Base-by-base conservation (phyloP, 2,113 vertebrate species). In the Dendrocopos noguchii region DNA sequence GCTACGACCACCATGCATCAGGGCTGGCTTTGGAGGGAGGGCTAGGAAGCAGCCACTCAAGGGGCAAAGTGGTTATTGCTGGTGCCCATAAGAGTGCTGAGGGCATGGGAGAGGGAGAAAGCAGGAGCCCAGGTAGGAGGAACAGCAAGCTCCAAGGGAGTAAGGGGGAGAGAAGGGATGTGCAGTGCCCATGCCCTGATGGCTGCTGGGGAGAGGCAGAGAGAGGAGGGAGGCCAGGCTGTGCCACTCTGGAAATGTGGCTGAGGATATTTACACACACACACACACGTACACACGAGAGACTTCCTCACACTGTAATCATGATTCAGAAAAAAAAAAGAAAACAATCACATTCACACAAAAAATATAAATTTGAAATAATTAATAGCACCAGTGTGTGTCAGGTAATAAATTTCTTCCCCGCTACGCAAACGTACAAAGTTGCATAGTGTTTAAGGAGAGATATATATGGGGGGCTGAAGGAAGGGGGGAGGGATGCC, bases 311-410 rank as follows among this genome's bases (percentile, higher is more conserved):
- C 97, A 98, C 98, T 98, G 98, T 97, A 97, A 95, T 97, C 97
- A 98, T 97, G 97, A 98, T 98, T 94, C 97, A 97, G 98, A 97
- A 87, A 59, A 34, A 21, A 97, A 88, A 34, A 53, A 17, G 6
- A 29, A 61, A 47, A 42, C 98, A 98, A 98, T 98, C 96, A 98
- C 98, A 99, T 99, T 99, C 99, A 99, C 99, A 99, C 98, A 99
- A 99, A 99, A 93, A 99, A 99, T 98, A 99, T 97, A 99, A 99
- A 99, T 99, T 99, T 99, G 98, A 98, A 99, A 99, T 99, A 98
- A 99, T 99, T 98, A 99, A 99, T 99, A 99, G 99, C 99, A 99
- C 99, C 99, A 99, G 99, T 99, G 99, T 99, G 97, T 98, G 99
- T 99, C 99, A 99, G 98, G 98, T 98, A 98, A 98, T 98, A 98